Conservation (phyloP, 1,140 invertebrate species). For the Charaxes varanes region DNA sequence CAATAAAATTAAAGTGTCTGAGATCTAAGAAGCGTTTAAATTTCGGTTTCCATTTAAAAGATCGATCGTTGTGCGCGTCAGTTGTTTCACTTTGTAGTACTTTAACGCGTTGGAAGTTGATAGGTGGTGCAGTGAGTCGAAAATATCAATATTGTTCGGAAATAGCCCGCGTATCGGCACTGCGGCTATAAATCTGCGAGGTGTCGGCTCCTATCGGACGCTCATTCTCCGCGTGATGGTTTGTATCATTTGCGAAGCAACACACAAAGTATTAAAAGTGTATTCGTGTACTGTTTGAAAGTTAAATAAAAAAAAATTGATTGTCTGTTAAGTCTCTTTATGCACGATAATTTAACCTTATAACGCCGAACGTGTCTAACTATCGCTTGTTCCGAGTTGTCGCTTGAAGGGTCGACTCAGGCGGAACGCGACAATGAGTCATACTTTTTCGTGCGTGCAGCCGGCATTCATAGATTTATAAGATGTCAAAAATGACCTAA, state of each 20-base stretch:
- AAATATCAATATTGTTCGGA: slow-evolving; percentile 64
- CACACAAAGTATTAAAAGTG: slow-evolving; percentile 50
- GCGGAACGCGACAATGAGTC: no score
- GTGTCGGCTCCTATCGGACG: slow-evolving; percentile 60
- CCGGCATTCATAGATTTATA: no score
- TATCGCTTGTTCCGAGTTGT: no score
- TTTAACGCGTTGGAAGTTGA: slow-evolving; percentile 58
- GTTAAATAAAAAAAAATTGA: neutral
- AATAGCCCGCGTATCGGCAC: slow-evolving; percentile 53
- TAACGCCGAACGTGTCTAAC: no score
- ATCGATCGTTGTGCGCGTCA: slow-evolving; percentile 39
- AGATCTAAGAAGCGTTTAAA: slow-evolving; percentile 26
- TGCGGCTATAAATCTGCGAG: slow-evolving; percentile 59
- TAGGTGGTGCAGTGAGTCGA: slow-evolving; percentile 53
- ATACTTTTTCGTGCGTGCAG: no score
- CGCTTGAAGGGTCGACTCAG: no score
- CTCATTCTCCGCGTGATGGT: slow-evolving; percentile 59
- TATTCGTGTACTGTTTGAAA: slow-evolving; percentile 10
- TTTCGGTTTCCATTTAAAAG: slow-evolving; percentile 29
- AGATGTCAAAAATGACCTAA: no score
- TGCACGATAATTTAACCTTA: no score
- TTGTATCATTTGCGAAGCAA: slow-evolving; percentile 68
- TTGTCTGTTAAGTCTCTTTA: no score
- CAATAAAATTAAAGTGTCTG: no score
- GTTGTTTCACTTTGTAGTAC: slow-evolving; percentile 52